Conservation (phyloP, 1,140 invertebrate species). For the Ditylenchus dipsaci region DNA sequence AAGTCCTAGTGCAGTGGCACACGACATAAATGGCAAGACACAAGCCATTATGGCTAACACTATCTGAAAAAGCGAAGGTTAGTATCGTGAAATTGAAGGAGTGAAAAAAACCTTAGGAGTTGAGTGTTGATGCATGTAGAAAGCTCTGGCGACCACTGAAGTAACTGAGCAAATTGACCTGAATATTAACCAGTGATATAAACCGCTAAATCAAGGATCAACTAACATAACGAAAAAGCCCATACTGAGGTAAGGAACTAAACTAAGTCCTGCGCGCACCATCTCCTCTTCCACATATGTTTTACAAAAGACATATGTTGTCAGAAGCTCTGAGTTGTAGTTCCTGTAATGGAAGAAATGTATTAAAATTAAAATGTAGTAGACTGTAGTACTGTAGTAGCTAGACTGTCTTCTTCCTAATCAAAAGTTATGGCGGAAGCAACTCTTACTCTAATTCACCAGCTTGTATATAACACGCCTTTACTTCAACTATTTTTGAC, state of each 20-base stretch:
- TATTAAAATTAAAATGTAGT: background rate
- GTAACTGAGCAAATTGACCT: slow-evolving; percentile 35
- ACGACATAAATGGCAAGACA: slow-evolving; percentile 46
- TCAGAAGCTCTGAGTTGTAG: slow-evolving; percentile 43
- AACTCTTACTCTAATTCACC: too few relatives aligned
- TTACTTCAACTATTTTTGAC: too few relatives aligned
- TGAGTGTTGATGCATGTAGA: slow-evolving; percentile 54
- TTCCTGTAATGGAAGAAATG: slow-evolving; percentile 33
- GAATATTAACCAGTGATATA: too few relatives aligned
- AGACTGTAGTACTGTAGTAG: too few relatives aligned
- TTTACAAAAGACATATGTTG: slow-evolving; percentile 47
- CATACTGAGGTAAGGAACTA: slow-evolving; percentile 50
- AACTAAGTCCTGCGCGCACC: slow-evolving; percentile 53
- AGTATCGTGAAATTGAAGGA: background rate
- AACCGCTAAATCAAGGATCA: too few relatives aligned
- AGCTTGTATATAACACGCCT: too few relatives aligned
- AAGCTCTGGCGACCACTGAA: slow-evolving; percentile 45
- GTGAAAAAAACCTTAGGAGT: slow-evolving; percentile 41
- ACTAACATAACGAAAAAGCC: slow-evolving; percentile 53
- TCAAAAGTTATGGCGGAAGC: too few relatives aligned
- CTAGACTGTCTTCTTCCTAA: too few relatives aligned
- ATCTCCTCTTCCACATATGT: slow-evolving; percentile 56
- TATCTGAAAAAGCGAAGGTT: slow-evolving; percentile 30
- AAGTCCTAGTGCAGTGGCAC: slow-evolving; percentile 52
- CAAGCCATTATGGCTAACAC: slow-evolving; percentile 47